phyloP scores from a whole-genome alignment of 1,140 invertebrate genomes.

The Leptopilina clavipes region DNA sequence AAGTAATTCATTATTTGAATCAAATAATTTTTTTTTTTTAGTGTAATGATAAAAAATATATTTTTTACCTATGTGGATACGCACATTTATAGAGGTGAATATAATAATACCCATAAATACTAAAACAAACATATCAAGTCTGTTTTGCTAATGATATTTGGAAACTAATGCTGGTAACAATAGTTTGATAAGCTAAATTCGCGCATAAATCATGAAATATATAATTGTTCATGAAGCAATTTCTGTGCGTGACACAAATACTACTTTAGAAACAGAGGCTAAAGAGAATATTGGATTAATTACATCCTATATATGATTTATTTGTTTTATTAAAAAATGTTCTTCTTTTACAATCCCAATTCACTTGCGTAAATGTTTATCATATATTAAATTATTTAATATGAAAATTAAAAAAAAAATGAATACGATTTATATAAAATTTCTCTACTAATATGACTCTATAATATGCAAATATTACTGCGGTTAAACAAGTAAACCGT shows the following conservation, averaged over 20 bases:
- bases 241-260: not conserved
- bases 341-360: no score
- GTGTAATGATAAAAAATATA: no score
- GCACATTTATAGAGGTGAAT: no score
- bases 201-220: constrained; percentile 13
- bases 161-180: constrained; percentile 15
- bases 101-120: not conserved
- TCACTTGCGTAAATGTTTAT: no score
- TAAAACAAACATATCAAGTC: not conserved
- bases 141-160: not conserved
- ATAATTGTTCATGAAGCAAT: constrained; percentile 8
- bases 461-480: no score
- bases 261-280: constrained; percentile 1
- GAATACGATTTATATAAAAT: no score
- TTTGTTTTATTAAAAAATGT: not conserved
- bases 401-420: no score
- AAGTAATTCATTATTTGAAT: no score
- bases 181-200: constrained; percentile 16
- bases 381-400: no score
- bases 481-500: no score
- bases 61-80: not conserved
- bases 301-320: not conserved
- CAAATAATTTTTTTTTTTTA: no score
- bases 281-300: constrained; percentile 19
- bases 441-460: no score